Evolutionary conservation across 2,113 vertebrate species (phyloP).

Genomic region (Gambusia affinis): DNA sequence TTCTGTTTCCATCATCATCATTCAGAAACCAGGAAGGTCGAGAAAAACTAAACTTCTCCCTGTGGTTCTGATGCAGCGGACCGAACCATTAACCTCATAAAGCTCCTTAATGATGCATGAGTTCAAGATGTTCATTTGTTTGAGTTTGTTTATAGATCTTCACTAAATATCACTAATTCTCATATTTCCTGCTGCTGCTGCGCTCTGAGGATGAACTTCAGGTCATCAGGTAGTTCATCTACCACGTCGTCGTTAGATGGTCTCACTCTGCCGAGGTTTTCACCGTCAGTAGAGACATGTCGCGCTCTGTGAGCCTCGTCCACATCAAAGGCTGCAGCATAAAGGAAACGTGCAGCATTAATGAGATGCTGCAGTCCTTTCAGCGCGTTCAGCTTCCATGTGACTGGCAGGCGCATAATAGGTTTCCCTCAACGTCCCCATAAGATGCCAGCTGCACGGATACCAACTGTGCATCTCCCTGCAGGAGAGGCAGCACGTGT

Average conservation of each 20-base stretch:
- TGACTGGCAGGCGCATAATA: conserved; percentile 46
- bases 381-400: conserved; percentile 31
- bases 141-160: neutral
- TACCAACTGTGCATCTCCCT: conserved; percentile 48
- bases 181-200: conserved; percentile 2
- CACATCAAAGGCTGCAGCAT: conserved; percentile 38
- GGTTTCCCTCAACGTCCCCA: conserved; percentile 17
- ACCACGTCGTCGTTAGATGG: neutral
- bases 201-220: neutral
- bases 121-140: conserved; percentile 5
- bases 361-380: conserved; percentile 31
- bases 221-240: neutral
- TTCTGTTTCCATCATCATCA: neutral
- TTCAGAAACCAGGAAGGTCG: neutral
- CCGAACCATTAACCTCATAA: neutral
- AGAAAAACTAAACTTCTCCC: neutral
- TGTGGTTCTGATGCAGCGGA: neutral
- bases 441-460: conserved; percentile 63
- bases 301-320: conserved; percentile 9
- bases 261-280: conserved; percentile 20
- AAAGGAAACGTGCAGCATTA: conserved; percentile 60
- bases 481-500: conserved; percentile 72
- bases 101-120: neutral
- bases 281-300: conserved; percentile 3
- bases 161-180: neutral